These are phyloP conservation scores for Thera obeliscata DNA, from an alignment of 2,888 invertebrate genomes.

Conservation along the genomic window DNA sequence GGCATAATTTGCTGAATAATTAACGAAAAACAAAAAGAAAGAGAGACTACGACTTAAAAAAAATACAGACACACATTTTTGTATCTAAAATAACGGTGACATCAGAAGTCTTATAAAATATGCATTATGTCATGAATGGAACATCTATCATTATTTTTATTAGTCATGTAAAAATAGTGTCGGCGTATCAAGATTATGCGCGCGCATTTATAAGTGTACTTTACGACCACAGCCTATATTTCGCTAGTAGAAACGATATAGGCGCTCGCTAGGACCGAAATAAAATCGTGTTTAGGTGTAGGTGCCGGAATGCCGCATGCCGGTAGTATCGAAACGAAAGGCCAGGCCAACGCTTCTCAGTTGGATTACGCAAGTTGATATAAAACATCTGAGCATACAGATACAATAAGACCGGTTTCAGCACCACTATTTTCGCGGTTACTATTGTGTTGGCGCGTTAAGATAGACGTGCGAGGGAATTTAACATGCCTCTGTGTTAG, in stretches of 20 bases:
- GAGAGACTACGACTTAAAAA: no score
- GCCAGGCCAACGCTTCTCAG: slow-evolving; percentile 51
- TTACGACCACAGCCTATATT: slow-evolving; percentile 48
- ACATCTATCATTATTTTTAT: slow-evolving; percentile 25
- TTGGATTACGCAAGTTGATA: slow-evolving; percentile 61
- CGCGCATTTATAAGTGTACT: slow-evolving; percentile 47
- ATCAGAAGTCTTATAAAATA: slow-evolving; percentile 7
- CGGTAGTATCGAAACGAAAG: slow-evolving; percentile 66
- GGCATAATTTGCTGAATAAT: no score
- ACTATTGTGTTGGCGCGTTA: slow-evolving; percentile 62
- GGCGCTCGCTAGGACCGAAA: slow-evolving; percentile 59
- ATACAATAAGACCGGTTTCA: slow-evolving; percentile 66
- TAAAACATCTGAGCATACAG: slow-evolving; percentile 57
- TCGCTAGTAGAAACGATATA: slow-evolving; percentile 35
- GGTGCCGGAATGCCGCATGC: slow-evolving; percentile 51
- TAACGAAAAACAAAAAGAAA: no score
- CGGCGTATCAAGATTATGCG: slow-evolving; percentile 49
- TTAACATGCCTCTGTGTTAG: slow-evolving; percentile 63
- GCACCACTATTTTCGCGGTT: slow-evolving; percentile 65
- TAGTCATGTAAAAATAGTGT: slow-evolving; percentile 24
- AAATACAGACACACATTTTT: no score
- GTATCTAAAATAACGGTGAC: slow-evolving; percentile 4
- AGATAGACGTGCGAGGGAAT: slow-evolving; percentile 63
- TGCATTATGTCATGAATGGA: slow-evolving; percentile 22
- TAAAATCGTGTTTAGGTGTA: slow-evolving; percentile 60